Base-by-base conservation (phyloP, 2,888 invertebrate species). In the Trimorus sp. region DNA sequence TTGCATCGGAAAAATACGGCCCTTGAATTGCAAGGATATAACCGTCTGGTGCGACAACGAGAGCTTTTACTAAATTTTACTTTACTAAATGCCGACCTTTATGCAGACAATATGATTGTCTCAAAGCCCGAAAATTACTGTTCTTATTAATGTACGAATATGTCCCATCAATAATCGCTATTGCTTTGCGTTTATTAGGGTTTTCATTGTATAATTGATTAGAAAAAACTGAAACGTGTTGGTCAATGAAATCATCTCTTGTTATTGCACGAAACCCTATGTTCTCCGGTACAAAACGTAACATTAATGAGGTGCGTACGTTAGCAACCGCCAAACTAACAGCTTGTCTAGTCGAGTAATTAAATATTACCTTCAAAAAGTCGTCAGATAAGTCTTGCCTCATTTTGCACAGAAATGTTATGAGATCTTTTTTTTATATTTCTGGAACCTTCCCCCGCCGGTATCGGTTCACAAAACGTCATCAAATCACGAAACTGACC, bases 251-350 rank as follows among this genome's bases (percentile, higher is more conserved):
- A 4, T 74, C 11, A 40, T 70, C 38, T 49, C 81, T 54, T 40
- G 71, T 84, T 14, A 83, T 79, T 11, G 82, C 58, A 8, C 75
- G 36, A 60, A 83, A 38, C 58, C 83, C 82, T 38, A 84, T 83
- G 60, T 82, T 82, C 3, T 7, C n/a, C 38, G 68, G 75, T 0
- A 82, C 82, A 69, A 83, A 83, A 7, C 77, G 66, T 51, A 37
- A 40, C 62, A 82, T 78, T 26, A 83, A 37, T 2, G 80, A 84
- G 37, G 42, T n/a, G 37, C 70, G 48, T 7, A 70, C 63, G 0
- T 15, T 56, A 6, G 15, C 38, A 15, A 63, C 16, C 3, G 37
- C 63, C 14, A 63, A 37, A 49, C 65, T 65, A 12, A 12, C 36
- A 3, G 45, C 8, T 26, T 60, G 60, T 26, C 60, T 12, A 16